Evolutionary conservation across 2,888 invertebrate genomes (phyloP).

Genomic region (Ochlodes sylvanus): DNA sequence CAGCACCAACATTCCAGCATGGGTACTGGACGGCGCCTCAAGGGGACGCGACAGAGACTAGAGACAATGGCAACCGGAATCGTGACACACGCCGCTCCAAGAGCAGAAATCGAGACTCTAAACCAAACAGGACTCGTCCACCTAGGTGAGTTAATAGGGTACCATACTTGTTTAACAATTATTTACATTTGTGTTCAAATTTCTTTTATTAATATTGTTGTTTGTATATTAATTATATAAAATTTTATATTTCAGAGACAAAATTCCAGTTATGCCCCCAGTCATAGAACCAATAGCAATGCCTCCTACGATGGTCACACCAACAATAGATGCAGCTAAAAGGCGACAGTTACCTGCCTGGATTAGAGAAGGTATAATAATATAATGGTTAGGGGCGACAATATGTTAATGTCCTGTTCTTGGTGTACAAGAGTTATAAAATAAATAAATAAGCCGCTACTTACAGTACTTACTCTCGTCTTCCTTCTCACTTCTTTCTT

Average conservation of each 20-base stretch:
- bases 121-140: constrained; percentile 57
- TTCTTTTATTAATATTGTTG: no score
- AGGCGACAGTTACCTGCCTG: constrained; percentile 97
- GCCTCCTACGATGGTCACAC: constrained; percentile 55
- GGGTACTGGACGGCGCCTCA: constrained; percentile 79
- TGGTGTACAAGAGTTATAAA: no score
- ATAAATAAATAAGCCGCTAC: no score
- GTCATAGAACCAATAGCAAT: constrained; percentile 67
- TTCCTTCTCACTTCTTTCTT: no score
- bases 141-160: constrained; percentile 53
- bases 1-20: constrained; percentile 74
- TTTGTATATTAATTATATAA: no score
- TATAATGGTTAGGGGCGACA: no score
- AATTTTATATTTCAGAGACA: constrained; percentile 58
- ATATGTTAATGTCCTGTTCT: no score
- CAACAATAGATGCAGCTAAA: constrained; percentile 91
- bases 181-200: no score
- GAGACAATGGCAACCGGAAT: constrained; percentile 54
- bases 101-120: constrained; percentile 73
- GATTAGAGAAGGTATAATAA: constrained; percentile 93
- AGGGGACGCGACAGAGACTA: constrained; percentile 47
- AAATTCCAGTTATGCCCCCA: constrained; percentile 61
- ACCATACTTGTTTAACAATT: no score
- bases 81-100: constrained; percentile 62
- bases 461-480: no score